Conservation (phyloP, 2,888 invertebrate species). For the Megastigmus dorsalis region DNA sequence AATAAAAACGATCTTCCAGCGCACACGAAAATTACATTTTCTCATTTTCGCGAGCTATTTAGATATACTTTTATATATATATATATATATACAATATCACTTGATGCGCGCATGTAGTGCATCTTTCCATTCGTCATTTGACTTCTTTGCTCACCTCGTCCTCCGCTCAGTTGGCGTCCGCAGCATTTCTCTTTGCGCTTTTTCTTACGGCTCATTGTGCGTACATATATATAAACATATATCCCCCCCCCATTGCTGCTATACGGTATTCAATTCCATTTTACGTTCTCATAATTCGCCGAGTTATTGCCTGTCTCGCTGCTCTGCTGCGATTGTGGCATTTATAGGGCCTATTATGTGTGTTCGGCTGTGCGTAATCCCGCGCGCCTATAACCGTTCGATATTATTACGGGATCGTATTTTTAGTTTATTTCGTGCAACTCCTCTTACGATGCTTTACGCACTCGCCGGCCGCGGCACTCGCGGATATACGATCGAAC, state of each 20-base stretch:
- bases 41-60: no score
- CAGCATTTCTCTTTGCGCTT: not conserved
- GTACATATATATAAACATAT: no score
- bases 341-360: slow-evolving; percentile 25
- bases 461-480: no score
- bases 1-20: no score
- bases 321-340: not conserved
- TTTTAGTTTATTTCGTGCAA: slow-evolving; percentile 11
- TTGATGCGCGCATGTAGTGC: no score
- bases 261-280: not conserved
- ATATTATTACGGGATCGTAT: slow-evolving; percentile 7
- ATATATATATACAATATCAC: no score
- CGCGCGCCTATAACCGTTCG: slow-evolving; percentile 5
- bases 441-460: not conserved
- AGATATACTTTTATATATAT: no score
- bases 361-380: slow-evolving; percentile 9
- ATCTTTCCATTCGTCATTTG: no score
- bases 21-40: no score
- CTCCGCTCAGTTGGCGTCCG: no score
- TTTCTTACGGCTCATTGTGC: not conserved
- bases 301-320: slow-evolving; percentile 23
- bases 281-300: slow-evolving; percentile 37
- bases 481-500: no score
- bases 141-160: no score
- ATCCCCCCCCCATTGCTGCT: not conserved